Percentiles rank a stretch among this genome's conserved stretches.
Evolutionary conservation across 2,113 vertebrate species (phyloP).

Genomic region (Crotophaga sulcirostris): DNA sequence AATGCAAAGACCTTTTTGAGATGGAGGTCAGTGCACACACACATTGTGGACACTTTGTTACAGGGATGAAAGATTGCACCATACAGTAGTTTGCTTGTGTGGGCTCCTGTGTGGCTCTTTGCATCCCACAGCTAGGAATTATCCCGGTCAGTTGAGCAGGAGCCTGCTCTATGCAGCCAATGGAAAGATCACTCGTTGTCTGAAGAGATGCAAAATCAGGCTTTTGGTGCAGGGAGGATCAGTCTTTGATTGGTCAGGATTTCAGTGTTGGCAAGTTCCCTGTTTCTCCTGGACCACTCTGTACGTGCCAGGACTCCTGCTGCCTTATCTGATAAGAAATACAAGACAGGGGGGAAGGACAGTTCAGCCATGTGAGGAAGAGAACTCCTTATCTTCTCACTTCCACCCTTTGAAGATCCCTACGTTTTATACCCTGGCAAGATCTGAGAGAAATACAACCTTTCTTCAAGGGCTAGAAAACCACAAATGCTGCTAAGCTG

Average conservation of each 20-base stretch:
- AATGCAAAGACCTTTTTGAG: neutral
- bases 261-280: neutral
- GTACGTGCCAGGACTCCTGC: neutral
- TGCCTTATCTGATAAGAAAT: neutral
- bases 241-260: neutral
- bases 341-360: neutral
- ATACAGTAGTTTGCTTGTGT: neutral
- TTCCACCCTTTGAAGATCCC: neutral
- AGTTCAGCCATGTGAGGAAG: neutral
- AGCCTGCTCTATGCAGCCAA: neutral
- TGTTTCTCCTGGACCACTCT: neutral
- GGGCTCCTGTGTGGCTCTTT: neutral
- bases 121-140: neutral
- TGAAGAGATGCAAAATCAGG: neutral
- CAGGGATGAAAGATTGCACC: neutral
- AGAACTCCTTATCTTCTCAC: neutral
- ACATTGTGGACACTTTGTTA: neutral
- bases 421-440: neutral
- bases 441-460: neutral
- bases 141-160: neutral
- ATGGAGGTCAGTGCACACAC: neutral
- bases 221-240: neutral
- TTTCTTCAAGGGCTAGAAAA: neutral
- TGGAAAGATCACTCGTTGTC: neutral
- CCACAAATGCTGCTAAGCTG: neutral